Conservation (phyloP, 2,888 invertebrate species). For the Hermodice carunculata region DNA sequence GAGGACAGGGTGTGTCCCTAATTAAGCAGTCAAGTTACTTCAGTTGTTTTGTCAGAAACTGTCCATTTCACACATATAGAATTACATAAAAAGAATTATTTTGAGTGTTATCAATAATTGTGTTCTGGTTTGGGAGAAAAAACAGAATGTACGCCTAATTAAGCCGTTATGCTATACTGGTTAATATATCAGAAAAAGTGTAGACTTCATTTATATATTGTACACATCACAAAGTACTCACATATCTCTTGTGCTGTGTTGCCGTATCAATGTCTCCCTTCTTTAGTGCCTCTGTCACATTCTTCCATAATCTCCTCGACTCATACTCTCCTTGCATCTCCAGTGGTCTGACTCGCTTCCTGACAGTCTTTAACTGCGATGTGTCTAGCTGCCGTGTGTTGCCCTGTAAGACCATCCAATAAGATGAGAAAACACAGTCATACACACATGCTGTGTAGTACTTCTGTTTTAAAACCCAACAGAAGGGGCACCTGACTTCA, state of each 20-base stretch:
- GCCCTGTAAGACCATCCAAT: constrained; percentile 50
- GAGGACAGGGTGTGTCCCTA: too few species aligned
- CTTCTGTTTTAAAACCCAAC: too few species aligned
- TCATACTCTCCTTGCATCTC: constrained; percentile 70
- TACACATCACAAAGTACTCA: constrained; percentile 37
- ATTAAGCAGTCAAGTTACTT: too few species aligned
- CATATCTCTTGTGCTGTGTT: constrained; percentile 69
- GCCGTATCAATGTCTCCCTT: constrained; percentile 69
- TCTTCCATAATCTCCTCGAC: constrained; percentile 71
- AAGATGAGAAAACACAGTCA: too few species aligned
- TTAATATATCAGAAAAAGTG: neutral
- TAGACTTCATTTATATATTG: neutral
- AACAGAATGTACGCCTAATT: neutral
- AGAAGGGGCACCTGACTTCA: too few species aligned
- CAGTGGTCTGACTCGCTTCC: constrained; percentile 70
- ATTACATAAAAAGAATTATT: too few species aligned
- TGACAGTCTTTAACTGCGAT: constrained; percentile 47
- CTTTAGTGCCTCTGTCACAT: constrained; percentile 70
- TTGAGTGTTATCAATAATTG: neutral
- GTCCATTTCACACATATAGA: too few species aligned
- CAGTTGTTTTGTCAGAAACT: too few species aligned
- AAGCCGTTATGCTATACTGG: neutral
- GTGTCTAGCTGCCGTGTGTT: constrained; percentile 49
- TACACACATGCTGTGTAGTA: too few species aligned
- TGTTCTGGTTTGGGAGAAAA: neutral